A percentile compares a stretch with the other conserved stretches of the same genome.
Evolutionary conservation across 2,888 invertebrate genomes (phyloP).

Genomic region (Chymomyza fuscimana): DNA sequence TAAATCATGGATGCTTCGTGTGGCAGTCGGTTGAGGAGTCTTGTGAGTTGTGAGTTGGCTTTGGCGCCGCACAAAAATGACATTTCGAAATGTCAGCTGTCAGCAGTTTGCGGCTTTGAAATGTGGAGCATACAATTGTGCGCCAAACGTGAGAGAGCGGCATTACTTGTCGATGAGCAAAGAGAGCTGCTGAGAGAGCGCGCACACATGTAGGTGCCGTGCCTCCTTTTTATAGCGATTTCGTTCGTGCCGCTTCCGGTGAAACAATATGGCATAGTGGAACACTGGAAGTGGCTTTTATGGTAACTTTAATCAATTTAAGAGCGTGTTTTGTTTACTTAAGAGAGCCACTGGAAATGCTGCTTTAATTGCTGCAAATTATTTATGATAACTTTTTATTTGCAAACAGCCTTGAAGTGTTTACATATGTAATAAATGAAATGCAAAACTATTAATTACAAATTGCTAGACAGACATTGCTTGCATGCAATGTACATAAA

Average conservation of each 20-base stretch:
- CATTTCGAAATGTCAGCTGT: slow-evolving; percentile 63
- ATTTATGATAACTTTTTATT: not conserved
- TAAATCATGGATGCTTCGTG: slow-evolving; percentile 41
- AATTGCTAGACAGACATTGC: not conserved
- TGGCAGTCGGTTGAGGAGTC: slow-evolving; percentile 18
- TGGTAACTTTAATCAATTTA: slow-evolving; percentile 35
- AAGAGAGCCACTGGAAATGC: slow-evolving; percentile 27
- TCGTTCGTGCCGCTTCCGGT: slow-evolving; percentile 18
- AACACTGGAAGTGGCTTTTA: slow-evolving; percentile 47
- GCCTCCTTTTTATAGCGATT: slow-evolving; percentile 47
- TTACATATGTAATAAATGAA: slow-evolving; percentile 12
- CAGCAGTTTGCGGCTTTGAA: slow-evolving; percentile 64
- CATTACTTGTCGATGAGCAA: not conserved
- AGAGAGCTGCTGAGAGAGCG: slow-evolving; percentile 15
- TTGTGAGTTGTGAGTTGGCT: not conserved
- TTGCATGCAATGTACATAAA: too few species aligned
- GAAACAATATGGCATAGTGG: slow-evolving; percentile 36
- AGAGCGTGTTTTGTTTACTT: slow-evolving; percentile 46
- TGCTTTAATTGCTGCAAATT: slow-evolving; percentile 8
- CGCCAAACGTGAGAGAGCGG: slow-evolving; percentile 16
- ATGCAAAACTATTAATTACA: slow-evolving; percentile 35
- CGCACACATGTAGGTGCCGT: slow-evolving; percentile 21
- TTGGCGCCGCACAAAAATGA: slow-evolving; percentile 37
- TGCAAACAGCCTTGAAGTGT: not conserved
- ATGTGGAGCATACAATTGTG: slow-evolving; percentile 47